Conservation (phyloP, 2,113 vertebrate species). For the Lucifuga dentata region DNA sequence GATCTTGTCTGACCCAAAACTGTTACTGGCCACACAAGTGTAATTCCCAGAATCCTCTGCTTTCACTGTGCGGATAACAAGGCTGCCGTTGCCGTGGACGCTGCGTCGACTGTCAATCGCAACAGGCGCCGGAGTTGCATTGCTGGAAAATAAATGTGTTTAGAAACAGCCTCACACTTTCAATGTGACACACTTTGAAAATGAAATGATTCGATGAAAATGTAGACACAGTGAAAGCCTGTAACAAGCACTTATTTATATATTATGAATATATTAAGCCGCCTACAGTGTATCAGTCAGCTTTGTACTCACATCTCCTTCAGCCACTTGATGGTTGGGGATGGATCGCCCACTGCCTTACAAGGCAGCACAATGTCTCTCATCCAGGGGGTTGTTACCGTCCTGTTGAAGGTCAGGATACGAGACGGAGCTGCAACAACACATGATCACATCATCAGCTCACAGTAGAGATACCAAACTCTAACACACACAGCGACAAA, state of each 20-base stretch:
- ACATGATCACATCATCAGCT: slow-evolving; percentile 23
- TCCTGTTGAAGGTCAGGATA: slow-evolving; percentile 96
- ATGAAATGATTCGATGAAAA: no score
- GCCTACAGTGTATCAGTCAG: no score
- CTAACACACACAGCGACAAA: no score
- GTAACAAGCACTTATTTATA: no score
- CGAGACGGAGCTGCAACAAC: slow-evolving; percentile 88
- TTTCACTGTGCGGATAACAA: slow-evolving; percentile 95
- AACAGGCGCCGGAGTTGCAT: slow-evolving; percentile 93
- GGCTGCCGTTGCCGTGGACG: slow-evolving; percentile 95
- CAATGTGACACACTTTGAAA: no score
- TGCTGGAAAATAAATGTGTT: slow-evolving; percentile 78
- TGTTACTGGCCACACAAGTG: slow-evolving; percentile 95
- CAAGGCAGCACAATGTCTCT: slow-evolving; percentile 95
- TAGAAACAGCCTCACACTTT: background rate
- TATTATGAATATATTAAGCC: no score
- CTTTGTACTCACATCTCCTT: slow-evolving; percentile 92
- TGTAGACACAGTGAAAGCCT: no score
- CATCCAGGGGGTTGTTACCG: slow-evolving; percentile 98
- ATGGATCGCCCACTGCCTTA: slow-evolving; percentile 94
- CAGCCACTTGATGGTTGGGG: slow-evolving; percentile 96
- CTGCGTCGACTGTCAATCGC: slow-evolving; percentile 93
- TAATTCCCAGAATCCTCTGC: slow-evolving; percentile 99
- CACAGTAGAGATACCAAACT: background rate
- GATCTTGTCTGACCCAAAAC: slow-evolving; percentile 96